A percentile compares a stretch with the other conserved stretches of the same genome.
These are phyloP conservation scores for Lasius platythorax DNA, from an alignment of 2,888 invertebrate species.

Conservation along the genomic window DNA sequence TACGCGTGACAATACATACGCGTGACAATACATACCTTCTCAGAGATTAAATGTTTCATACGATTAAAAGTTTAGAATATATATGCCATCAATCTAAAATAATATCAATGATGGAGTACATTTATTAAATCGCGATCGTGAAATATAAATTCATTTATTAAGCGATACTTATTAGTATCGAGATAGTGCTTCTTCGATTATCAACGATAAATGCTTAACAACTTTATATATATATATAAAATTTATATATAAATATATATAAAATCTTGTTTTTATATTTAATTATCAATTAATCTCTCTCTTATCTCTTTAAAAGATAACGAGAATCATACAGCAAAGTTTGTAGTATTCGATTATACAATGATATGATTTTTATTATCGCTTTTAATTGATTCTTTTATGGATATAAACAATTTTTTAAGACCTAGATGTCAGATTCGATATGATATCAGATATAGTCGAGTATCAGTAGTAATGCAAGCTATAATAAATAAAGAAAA, in stretches of 20 bases:
- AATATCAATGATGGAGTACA: background rate
- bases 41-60: background rate
- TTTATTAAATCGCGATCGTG: background rate
- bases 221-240: background rate
- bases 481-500: slow-evolving; percentile 40
- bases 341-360: slow-evolving; percentile 13
- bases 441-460: slow-evolving; percentile 40
- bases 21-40: too few species aligned
- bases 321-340: background rate
- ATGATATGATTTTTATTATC: slow-evolving; percentile 17
- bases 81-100: background rate
- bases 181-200: background rate
- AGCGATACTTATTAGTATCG: background rate
- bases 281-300: slow-evolving; percentile 11
- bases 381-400: slow-evolving; percentile 14
- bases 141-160: slow-evolving; percentile 28
- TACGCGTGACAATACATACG: background rate
- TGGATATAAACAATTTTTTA: slow-evolving; percentile 19
- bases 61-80: background rate
- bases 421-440: slow-evolving; percentile 42
- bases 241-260: background rate
- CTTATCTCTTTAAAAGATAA: slow-evolving; percentile 25
- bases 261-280: slow-evolving; percentile 20
- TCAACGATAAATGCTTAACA: background rate
- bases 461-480: slow-evolving; percentile 22